phyloP scores from a whole-genome alignment of 2,113 vertebrate species.

The Leiothrix lutea region DNA sequence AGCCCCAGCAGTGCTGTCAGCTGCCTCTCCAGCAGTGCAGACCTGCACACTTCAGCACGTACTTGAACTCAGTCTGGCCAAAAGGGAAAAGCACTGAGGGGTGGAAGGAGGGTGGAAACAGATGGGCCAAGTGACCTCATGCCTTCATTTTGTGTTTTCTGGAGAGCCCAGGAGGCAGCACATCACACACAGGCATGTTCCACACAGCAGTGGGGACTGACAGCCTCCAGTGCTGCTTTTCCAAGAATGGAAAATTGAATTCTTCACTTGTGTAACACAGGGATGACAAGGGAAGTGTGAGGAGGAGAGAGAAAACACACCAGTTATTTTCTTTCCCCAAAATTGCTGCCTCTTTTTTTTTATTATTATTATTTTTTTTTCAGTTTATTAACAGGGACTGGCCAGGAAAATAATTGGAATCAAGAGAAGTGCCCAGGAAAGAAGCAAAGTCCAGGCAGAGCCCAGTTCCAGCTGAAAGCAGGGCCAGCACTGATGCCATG shows the following conservation, averaged over 20 bases:
- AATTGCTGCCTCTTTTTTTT: not conserved
- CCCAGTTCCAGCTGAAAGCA: not conserved
- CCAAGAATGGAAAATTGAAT: not conserved
- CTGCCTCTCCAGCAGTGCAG: not conserved
- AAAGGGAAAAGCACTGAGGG: not conserved
- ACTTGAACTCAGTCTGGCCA: not conserved
- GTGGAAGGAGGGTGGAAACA: not conserved
- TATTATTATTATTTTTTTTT: not conserved
- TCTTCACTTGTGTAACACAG: not conserved
- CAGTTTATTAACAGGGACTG: not conserved
- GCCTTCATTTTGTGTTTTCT: not conserved
- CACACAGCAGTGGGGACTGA: not conserved
- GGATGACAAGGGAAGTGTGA: not conserved
- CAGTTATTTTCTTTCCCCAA: not conserved
- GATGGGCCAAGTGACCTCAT: not conserved
- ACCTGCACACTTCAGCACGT: not conserved
- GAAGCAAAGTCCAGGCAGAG: not conserved
- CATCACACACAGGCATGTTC: not conserved
- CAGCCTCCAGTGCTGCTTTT: not conserved
- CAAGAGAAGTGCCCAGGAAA: not conserved
- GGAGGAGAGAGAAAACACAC: not conserved
- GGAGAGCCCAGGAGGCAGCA: not conserved
- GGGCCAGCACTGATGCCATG: constrained; percentile 17
- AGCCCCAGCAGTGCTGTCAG: not conserved
- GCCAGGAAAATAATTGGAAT: not conserved